Base-by-base conservation (phyloP, 2,888 invertebrate species). In the Drosophila fungiperda region DNA sequence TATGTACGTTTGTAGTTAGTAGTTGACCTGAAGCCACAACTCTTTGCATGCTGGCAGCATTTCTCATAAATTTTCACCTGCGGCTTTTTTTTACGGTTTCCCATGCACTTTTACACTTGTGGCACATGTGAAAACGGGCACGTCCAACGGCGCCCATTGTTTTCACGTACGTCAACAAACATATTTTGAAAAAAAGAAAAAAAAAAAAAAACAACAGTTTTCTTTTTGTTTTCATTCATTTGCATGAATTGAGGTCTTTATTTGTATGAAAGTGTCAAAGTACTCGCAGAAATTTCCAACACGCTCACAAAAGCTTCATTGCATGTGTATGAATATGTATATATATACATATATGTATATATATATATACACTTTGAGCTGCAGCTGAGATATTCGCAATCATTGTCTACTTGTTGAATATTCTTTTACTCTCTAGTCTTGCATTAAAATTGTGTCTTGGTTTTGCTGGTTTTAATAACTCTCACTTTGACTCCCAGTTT, bases 11-110 rank as follows among this genome's bases (percentile, higher is more conserved):
- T 36, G 35, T 52, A 33, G 9, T 57, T 76, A 48, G 40, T 23
- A 29, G 26, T 42, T 61, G 70, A 63, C 45, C 53, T 23, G n/a
- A 11, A 36, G 15, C 49, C 45, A 6, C 9, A 35, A 55, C 29
- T 54, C 55, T 29, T 60, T 62, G 58, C 33, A 40, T 68, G 57
- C n/a, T 38, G 40, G 17, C 33, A 58, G 60, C 53, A 45, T 63
- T 76, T 79, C 68, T 57, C 79, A 76, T 42, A 55, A 35, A 53
- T 61, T 76, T 76, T 76, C 68, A 74, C 79, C 60, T 57, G 78
- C 45, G 35, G 33, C 58, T 64, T 12, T 26, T 35, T 20, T 55
- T 20, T n/a, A n/a, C 45, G 20, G 17, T 59, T 65, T 74, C 73
- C 72, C 73, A 76, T 55, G 73, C 59, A 58, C 73, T 76, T 48